These are phyloP conservation scores for Sipha flava DNA, from an alignment of 1,140 invertebrate species.

Conservation along the genomic window DNA sequence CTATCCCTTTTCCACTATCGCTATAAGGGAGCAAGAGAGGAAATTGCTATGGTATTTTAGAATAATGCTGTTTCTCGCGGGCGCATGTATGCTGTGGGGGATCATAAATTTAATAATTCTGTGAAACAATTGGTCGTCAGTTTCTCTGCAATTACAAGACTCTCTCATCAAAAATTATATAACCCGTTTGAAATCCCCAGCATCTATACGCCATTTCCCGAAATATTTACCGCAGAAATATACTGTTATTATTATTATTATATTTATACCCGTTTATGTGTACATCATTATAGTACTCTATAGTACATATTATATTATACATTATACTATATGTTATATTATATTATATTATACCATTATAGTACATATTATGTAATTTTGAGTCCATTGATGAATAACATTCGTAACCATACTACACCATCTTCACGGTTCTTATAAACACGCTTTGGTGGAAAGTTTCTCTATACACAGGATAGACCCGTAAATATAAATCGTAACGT, in stretches of 20 bases:
- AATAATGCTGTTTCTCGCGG: neutral
- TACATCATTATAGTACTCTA: neutral
- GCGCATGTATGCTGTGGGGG: neutral
- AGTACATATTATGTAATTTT: too few species aligned
- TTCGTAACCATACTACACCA: neutral
- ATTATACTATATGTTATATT: too few species aligned
- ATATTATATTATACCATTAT: too few species aligned
- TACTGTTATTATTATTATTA: too few species aligned
- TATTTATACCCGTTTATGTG: neutral
- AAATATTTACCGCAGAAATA: neutral
- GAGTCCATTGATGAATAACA: neutral
- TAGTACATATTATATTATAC: too few species aligned
- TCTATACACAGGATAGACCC: too few species aligned
- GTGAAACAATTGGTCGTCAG: neutral
- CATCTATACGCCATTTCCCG: neutral
- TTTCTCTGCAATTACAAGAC: neutral
- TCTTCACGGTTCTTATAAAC: too few species aligned
- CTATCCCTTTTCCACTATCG: neutral
- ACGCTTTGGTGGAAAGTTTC: too few species aligned
- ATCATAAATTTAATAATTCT: constrained; percentile 7
- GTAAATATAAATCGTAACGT: too few species aligned
- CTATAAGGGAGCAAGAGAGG: neutral
- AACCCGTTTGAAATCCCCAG: neutral
- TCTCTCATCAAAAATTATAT: neutral
- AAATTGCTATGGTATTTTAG: neutral